Evolutionary conservation across 2,797 vertebrate genomes (phyloP).

Genomic region (Anguilla anguilla): DNA sequence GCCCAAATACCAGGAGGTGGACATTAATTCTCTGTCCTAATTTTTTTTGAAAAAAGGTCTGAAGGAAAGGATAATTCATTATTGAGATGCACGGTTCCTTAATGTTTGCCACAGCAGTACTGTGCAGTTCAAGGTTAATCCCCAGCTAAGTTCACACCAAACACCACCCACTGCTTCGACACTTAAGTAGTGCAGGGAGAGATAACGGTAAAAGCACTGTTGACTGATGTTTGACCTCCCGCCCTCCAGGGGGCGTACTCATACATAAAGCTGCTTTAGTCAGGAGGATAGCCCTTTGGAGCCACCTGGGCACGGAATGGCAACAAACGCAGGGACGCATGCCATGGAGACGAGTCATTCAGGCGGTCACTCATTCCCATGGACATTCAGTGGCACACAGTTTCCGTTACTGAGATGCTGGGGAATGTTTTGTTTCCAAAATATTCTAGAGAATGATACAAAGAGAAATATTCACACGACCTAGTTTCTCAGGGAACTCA

Average conservation of each 20-base stretch:
- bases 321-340: neutral
- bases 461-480: conserved; percentile 28
- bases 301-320: neutral
- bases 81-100: neutral
- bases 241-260: neutral
- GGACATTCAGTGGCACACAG: neutral
- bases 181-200: neutral
- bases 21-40: neutral
- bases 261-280: neutral
- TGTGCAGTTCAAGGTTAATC: neutral
- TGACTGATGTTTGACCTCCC: neutral
- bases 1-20: neutral
- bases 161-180: neutral
- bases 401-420: conserved; percentile 10
- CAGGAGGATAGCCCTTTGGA: neutral
- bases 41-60: neutral
- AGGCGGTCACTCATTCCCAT: neutral
- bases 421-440: neutral
- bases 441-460: neutral
- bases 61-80: neutral
- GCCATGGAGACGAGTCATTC: neutral
- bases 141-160: neutral
- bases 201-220: neutral
- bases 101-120: neutral
- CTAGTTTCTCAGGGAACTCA: neutral